Evolutionary conservation across 2,797 vertebrate genomes (phyloP), one percentile per base, ranked within the genome.

Genomic region (Acanthis flammea): DNA sequence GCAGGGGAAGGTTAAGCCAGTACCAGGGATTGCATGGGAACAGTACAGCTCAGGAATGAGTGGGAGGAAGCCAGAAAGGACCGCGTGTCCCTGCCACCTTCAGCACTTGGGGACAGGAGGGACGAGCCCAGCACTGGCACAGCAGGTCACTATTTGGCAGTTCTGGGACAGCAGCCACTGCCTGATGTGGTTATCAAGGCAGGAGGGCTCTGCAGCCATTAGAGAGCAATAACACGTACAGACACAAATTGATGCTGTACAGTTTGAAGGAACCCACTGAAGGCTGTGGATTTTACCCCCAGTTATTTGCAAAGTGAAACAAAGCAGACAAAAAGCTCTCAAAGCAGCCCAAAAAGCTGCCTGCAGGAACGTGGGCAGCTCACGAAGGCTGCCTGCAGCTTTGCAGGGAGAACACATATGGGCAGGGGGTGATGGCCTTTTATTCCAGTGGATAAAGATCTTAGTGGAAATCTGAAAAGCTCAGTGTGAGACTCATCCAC

Each of bases 401-500:
- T 41, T 66, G 74, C 81, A 65, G 28, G 83, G 88, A 94, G 92
- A 88, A 87, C 86, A 77, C 87, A 86, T 72, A 90, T 51, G 89
- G 94, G 83, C 92, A 93, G 85, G 78, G 47, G 82, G 88, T 81
- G 82, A 92, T 78, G 67, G 91, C 85, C 86, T 86, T 93, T 91
- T 95, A 93, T 88, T 78, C 71, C 21, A 13, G 85, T 57, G 85
- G 94, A 84, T 92, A 90, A 93, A 86, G 91, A 95, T 92, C 87
- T 90, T 71, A 92, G 80, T 7, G 78, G 55, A 75, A 90, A 95
- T 60, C 89, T 81, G 93, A 92, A 95, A 58, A 78, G 90, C 87
- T 93, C 63, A 2, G 57, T 0, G 4, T 86, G 91, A 78, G 90
- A 65, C 67, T 83, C 66, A 85, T 79, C 79, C 79, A 42, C 45